Base-by-base conservation (phyloP, 1,140 invertebrate species). In the Monomorium pharaonis region DNA sequence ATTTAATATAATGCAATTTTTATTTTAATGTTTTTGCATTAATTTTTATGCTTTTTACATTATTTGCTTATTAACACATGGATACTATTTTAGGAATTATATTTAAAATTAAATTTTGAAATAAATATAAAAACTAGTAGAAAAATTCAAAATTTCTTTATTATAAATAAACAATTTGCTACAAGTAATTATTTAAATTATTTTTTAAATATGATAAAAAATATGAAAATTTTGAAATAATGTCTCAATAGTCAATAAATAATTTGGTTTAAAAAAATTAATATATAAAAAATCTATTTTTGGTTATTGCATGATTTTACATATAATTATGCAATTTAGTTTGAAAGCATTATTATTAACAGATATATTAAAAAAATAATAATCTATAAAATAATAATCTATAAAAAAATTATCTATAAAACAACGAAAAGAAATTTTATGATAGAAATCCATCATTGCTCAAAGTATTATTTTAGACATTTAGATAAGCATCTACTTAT, bases 331-430 rank as follows among this genome's bases (percentile, higher is more conserved):
- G 14, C 42, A 81, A 86, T 89, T 81, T 12, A 14, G 1, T 5
- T 2, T 49, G n/a, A 54, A 70, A 60, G 54, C 63, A 47, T 89
- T 58, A 60, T 86, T n/a, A 37, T 5, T n/a, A 33, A 37, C 10
- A 42, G n/a, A 37, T 63, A 37, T 21, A 63, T 63, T 42, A 42
- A 37, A 63, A 4, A 14, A 24, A 72, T 89, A 70, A 89, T n/a
- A n/a, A n/a, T n/a, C n/a, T n/a, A n/a, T n/a, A n/a, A 62, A 3
- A 54, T 27, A 51, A 51, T 51, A 51, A 51, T 18, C 16, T 51
- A 47, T 47, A 63, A 2, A 60, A 75, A 37, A 63, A 24, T 63
- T n/a, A n/a, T n/a, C n/a, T n/a, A n/a, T n/a, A n/a, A n/a, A n/a
- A n/a, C n/a, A n/a, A n/a, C 3, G 18, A 12, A 49, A 51, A 30